A percentile compares a stretch with the other conserved stretches of the same genome.
phyloP scores from a whole-genome alignment of 2,888 invertebrate species.

The Rhagium mordax region DNA sequence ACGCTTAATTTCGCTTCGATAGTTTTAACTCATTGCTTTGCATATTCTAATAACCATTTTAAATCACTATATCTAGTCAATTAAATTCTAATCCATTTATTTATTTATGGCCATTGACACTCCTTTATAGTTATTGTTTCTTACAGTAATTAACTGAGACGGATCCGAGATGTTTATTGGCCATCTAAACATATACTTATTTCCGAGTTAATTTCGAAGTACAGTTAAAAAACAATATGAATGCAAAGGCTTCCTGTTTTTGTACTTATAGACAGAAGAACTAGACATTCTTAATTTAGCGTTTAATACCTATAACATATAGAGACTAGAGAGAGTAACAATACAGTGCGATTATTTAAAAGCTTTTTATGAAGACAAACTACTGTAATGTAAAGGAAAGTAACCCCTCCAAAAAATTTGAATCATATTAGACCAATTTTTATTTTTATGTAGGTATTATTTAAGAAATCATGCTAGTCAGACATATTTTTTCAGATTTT shows the following conservation, averaged over 20 bases:
- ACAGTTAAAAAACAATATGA: conserved; percentile 13
- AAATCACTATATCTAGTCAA: conserved; percentile 49
- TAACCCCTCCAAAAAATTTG: no score
- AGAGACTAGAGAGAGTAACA: no score
- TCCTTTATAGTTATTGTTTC: conserved; percentile 45
- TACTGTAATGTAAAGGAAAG: no score
- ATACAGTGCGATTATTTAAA: no score
- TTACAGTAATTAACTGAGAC: conserved; percentile 34
- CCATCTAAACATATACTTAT: conserved; percentile 9
- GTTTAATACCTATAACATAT: no score
- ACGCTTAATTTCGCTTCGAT: conserved; percentile 58
- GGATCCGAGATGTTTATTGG: conserved; percentile 4
- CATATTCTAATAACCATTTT: conserved; percentile 47
- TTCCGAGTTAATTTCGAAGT: not conserved
- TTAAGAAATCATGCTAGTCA: not conserved
- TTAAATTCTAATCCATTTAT: conserved; percentile 54
- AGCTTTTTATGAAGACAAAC: no score
- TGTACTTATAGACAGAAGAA: not conserved
- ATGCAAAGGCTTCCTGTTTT: conserved; percentile 3
- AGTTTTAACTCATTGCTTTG: conserved; percentile 38
- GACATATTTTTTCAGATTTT: conserved; percentile 17
- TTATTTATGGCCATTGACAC: conserved; percentile 48
- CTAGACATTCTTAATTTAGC: not conserved
- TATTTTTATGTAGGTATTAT: not conserved
- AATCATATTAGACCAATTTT: no score